Base-by-base conservation (phyloP, 2,888 invertebrate genomes). In the Brassicogethes aeneus region DNA sequence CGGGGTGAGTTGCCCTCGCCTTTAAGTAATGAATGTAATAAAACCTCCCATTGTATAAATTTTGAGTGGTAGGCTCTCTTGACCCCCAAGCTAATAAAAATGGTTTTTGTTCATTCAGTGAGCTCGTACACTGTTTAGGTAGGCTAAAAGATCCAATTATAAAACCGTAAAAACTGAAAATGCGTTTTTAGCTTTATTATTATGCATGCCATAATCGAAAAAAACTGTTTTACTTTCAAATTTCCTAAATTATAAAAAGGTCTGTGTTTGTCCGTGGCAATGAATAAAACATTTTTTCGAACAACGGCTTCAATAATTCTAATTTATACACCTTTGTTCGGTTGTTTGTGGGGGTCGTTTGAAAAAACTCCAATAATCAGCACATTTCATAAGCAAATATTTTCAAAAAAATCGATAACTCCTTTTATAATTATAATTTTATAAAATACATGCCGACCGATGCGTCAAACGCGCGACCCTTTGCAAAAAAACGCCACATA, bases 11-110 rank as follows among this genome's bases (percentile, higher is more conserved):
- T 23, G 23, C 23, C 23, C 23, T 23, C 10, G 5, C 23, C 10
- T 23, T 23, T 23, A 23, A 23, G 23, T 23, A 23, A 23, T 23
- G 23, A 23, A 23, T 23, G 23, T 23, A 23, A 23, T 23, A 23
- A 23, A 23, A 23, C 23, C 5, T 23, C 23, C 5, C 23, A 7
- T 23, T 23, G 10, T 23, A 7, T 5, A 23, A 23, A 5, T 23
- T 7, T 10, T 23, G 23, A 5, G 23, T 23, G n/a, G n/a, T n/a
- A n/a, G n/a, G n/a, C n/a, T n/a, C n/a, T n/a, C n/a, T n/a, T n/a
- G n/a, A n/a, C n/a, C n/a, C n/a, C n/a, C n/a, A n/a, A n/a, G n/a
- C n/a, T n/a, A n/a, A n/a, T n/a, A n/a, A n/a, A n/a, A n/a, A n/a
- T n/a, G n/a, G n/a, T n/a, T n/a, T n/a, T n/a, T n/a, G n/a, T n/a